Evolutionary conservation across 1,140 invertebrate genomes (phyloP).

Genomic region (Penaeus vannamei): DNA sequence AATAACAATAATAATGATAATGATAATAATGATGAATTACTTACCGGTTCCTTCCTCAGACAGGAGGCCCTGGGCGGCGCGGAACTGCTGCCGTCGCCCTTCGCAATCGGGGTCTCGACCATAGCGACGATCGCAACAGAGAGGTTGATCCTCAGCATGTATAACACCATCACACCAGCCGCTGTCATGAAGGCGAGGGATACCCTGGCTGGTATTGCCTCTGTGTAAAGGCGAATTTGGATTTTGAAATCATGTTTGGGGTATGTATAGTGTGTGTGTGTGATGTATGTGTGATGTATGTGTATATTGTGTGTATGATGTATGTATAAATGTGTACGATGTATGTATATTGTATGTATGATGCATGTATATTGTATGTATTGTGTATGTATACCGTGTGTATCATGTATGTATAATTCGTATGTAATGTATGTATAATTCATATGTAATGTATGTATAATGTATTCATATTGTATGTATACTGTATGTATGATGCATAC

Average conservation of each 20-base stretch:
- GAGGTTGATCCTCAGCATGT: conserved; percentile 42
- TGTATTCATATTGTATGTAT: too few relatives aligned
- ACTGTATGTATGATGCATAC: too few relatives aligned
- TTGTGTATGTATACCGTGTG: neutral
- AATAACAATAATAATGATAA: too few relatives aligned
- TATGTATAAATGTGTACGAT: too few relatives aligned
- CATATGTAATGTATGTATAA: neutral
- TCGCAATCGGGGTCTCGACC: neutral
- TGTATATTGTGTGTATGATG: too few relatives aligned
- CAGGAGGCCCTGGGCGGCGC: too few relatives aligned
- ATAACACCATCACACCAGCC: conserved; percentile 27
- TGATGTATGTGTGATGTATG: neutral
- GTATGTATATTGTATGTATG: too few relatives aligned
- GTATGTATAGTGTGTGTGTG: neutral
- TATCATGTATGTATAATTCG: neutral
- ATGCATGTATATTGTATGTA: too few relatives aligned
- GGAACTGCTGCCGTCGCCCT: neutral
- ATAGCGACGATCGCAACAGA: conserved; percentile 50
- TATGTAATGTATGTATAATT: too few relatives aligned
- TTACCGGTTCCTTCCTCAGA: neutral
- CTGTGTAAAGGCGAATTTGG: neutral
- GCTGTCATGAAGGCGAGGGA: conserved; percentile 29
- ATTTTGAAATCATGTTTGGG: neutral
- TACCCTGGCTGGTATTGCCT: conserved; percentile 34
- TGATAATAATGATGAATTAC: too few relatives aligned